phyloP scores from a whole-genome alignment of 2,888 invertebrate genomes.

The Crematogaster levior region DNA sequence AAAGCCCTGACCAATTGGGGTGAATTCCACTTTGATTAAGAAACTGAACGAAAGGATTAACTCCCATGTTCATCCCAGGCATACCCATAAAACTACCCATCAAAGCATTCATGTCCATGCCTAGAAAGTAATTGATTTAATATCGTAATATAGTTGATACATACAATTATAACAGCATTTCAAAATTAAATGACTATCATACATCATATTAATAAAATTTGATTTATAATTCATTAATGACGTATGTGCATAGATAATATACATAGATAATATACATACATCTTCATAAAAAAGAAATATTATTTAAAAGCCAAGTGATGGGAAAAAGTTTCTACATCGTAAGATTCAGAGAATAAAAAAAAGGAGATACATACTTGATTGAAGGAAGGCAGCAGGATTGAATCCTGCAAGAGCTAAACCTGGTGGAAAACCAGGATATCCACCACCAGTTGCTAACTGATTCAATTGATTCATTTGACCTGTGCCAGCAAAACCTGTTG shows the following conservation, averaged over 20 bases:
- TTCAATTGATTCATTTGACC: constrained; percentile 85
- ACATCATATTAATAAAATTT: background rate
- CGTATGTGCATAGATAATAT: constrained; percentile 52
- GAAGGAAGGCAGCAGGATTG: constrained; percentile 93
- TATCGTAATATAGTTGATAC: background rate
- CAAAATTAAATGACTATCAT: background rate
- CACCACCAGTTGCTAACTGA: constrained; percentile 75
- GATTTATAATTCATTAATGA: background rate
- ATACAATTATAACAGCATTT: background rate
- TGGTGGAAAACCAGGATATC: constrained; percentile 80
- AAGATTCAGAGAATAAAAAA: background rate
- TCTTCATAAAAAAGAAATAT: background rate
- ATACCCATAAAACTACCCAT: constrained; percentile 84
- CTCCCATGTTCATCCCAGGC: constrained; percentile 84
- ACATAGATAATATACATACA: constrained; percentile 69
- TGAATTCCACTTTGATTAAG: constrained; percentile 83
- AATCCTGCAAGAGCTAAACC: constrained; percentile 85
- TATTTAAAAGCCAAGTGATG: background rate
- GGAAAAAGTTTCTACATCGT: background rate
- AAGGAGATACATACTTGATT: constrained; percentile 89
- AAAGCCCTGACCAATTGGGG: constrained; percentile 83
- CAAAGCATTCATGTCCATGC: constrained; percentile 84
- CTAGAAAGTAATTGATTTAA: constrained; percentile 71
- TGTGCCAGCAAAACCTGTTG: constrained; percentile 78
- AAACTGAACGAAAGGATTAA: constrained; percentile 85